Conservation (phyloP, 2,113 vertebrate genomes). For the Hippocampus mohnikei region DNA sequence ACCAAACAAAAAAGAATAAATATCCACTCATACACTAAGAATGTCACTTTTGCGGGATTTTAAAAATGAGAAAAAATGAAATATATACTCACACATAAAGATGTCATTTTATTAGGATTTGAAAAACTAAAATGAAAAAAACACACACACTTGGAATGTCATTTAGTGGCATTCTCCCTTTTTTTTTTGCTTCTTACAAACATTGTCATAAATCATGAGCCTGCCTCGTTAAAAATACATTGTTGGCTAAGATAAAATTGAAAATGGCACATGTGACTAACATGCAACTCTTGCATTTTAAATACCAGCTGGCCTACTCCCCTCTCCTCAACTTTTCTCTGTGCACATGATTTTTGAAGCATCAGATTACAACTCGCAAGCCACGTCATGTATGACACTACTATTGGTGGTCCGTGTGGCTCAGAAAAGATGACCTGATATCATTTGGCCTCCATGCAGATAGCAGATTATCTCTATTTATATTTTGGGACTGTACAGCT, state of each 20-base stretch:
- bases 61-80: too few species aligned
- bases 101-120: too few species aligned
- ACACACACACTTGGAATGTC: too few species aligned
- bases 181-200: neutral
- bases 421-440: slow-evolving; percentile 16
- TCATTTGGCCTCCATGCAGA: slow-evolving; percentile 31
- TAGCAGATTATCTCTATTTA: slow-evolving; percentile 42
- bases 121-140: neutral
- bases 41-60: too few species aligned
- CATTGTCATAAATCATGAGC: slow-evolving; percentile 9
- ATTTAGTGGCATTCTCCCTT: too few species aligned
- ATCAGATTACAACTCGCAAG: neutral
- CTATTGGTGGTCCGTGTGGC: slow-evolving; percentile 6
- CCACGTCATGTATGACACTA: neutral
- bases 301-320: neutral
- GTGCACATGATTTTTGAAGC: neutral
- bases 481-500: slow-evolving; percentile 19
- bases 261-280: slow-evolving; percentile 34
- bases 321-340: neutral
- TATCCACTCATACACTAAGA: too few species aligned
- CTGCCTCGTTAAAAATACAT: slow-evolving; percentile 8
- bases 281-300: neutral
- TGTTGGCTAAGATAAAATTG: slow-evolving; percentile 15
- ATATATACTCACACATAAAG: too few species aligned
- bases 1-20: too few species aligned